phyloP scores from a whole-genome alignment of 2,113 vertebrate species.

The Stictonetta naevosa region DNA sequence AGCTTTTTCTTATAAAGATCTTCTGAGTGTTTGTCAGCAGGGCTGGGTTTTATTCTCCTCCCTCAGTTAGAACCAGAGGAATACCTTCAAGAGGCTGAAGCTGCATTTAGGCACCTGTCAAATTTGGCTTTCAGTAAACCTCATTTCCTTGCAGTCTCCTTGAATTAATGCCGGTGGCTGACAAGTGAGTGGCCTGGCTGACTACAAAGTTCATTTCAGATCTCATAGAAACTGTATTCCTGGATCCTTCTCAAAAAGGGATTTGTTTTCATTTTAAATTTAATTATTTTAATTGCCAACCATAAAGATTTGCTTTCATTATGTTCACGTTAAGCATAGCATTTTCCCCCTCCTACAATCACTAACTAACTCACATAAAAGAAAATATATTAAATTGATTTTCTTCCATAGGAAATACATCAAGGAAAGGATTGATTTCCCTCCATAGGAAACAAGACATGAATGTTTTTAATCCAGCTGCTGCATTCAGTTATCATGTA shows the following conservation, averaged over 20 bases:
- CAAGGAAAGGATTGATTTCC: constrained; percentile 52
- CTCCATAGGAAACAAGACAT: constrained; percentile 35
- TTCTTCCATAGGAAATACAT: constrained; percentile 52
- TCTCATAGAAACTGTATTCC: not conserved
- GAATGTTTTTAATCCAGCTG: constrained; percentile 53
- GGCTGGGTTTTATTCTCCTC: not conserved
- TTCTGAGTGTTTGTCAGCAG: not conserved
- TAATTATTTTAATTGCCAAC: constrained; percentile 47
- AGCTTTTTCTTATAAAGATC: not conserved
- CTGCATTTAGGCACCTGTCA: constrained; percentile 15
- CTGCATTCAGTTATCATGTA: constrained; percentile 30
- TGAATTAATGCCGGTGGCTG: not conserved
- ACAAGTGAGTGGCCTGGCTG: not conserved
- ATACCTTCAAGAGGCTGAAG: not conserved
- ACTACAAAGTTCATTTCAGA: not conserved
- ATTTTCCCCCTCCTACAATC: not conserved
- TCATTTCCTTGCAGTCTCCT: constrained; percentile 15
- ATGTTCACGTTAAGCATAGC: not conserved
- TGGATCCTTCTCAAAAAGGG: not conserved
- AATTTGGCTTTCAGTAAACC: not conserved
- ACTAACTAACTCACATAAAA: constrained; percentile 5
- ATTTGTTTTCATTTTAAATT: constrained; percentile 14
- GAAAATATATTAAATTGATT: constrained; percentile 42
- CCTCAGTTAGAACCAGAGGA: not conserved
- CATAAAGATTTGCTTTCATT: constrained; percentile 29